Percentiles rank a stretch among this genome's conserved stretches.
Evolutionary conservation across 2,113 vertebrate genomes (phyloP).

Genomic region (Pungitius pungitius): DNA sequence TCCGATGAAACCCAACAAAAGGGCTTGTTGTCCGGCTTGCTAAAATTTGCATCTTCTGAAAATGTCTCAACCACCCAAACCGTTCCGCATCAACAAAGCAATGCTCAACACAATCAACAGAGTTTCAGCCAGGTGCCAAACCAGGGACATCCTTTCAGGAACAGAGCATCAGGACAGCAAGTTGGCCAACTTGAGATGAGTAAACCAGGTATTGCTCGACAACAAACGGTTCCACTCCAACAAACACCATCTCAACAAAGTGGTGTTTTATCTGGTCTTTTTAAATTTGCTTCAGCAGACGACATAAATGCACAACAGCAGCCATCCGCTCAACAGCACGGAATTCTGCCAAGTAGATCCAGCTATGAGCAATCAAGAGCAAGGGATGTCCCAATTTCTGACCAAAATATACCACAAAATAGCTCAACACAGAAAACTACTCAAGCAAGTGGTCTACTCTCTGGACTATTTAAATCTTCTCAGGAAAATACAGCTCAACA

Average conservation of each 20-base stretch:
- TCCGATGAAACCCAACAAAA: constrained; percentile 49
- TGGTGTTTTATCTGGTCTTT: constrained; percentile 78
- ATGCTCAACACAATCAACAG: constrained; percentile 30
- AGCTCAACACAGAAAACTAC: constrained; percentile 46
- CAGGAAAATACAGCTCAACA: constrained; percentile 69
- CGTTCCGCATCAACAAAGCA: constrained; percentile 34
- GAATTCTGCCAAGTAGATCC: constrained; percentile 40
- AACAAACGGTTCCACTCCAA: constrained; percentile 65
- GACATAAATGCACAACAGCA: constrained; percentile 51
- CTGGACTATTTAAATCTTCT: constrained; percentile 78
- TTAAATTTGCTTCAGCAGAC: constrained; percentile 77
- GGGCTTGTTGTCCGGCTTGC: constrained; percentile 75
- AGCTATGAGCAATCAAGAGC: constrained; percentile 41
- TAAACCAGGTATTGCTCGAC: constrained; percentile 52
- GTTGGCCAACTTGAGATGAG: constrained; percentile 41
- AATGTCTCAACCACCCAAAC: constrained; percentile 61
- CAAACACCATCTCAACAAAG: constrained; percentile 52
- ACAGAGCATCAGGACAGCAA: constrained; percentile 31
- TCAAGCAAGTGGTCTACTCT: constrained; percentile 56
- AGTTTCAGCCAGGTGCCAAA: constrained; percentile 28
- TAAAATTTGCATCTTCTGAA: constrained; percentile 70
- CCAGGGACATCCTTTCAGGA: constrained; percentile 13
- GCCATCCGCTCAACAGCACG: constrained; percentile 29
- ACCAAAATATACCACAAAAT: constrained; percentile 40
- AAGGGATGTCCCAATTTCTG: constrained; percentile 20